Evolutionary conservation across 2,113 vertebrate species (phyloP).

Genomic region (Sinocyclocheilus grahami): DNA sequence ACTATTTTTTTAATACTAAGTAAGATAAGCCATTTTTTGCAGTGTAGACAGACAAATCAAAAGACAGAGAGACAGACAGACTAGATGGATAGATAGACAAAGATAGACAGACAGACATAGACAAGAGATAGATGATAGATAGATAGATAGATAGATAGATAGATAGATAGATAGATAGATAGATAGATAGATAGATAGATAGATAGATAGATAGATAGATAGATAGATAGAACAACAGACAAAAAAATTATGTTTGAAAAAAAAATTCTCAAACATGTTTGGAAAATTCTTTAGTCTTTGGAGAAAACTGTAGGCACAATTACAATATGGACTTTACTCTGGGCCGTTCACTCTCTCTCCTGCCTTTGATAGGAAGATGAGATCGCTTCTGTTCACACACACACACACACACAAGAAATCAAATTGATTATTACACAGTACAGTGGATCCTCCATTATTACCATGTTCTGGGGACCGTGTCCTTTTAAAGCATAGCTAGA

Average conservation of each 20-base stretch:
- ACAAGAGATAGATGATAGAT: no score
- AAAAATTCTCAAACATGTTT: not conserved
- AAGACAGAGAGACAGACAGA: no score
- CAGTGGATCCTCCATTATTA: conserved; percentile 57
- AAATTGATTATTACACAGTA: conserved; percentile 63
- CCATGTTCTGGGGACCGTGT: conserved; percentile 52
- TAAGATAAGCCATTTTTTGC: no score
- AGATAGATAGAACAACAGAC: not conserved
- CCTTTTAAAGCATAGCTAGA: conserved; percentile 52
- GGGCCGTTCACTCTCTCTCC: not conserved
- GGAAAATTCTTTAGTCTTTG: not conserved
- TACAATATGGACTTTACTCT: conserved; percentile 39
- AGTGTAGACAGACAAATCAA: no score
- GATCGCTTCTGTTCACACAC: conserved; percentile 46
- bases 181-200: not conserved
- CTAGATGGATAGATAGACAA: no score
- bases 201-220: not conserved
- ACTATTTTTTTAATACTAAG: no score
- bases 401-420: conserved; percentile 43
- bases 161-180: not conserved
- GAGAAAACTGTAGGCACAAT: conserved; percentile 2
- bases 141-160: not conserved
- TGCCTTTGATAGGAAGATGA: conserved; percentile 49
- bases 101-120: not conserved
- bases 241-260: not conserved